Percentiles rank a stretch among this genome's conserved stretches.
Conservation (phyloP, 2,113 vertebrate genomes). For the Conger conger region DNA sequence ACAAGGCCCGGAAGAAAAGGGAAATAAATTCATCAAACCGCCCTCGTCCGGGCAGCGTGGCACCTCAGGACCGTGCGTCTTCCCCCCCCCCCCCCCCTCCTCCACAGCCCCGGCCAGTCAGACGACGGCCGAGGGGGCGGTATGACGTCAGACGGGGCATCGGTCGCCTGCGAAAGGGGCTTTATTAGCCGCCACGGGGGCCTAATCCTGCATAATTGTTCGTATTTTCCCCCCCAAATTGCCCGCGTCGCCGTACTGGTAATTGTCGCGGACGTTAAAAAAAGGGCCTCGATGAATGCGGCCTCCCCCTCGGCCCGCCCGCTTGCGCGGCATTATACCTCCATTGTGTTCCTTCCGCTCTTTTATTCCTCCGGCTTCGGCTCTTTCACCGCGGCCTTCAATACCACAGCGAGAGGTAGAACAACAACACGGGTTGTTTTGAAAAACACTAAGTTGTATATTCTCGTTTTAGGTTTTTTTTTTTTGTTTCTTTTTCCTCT, state of each 20-base stretch:
- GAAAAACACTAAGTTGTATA: slow-evolving; percentile 21
- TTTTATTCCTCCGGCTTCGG: slow-evolving; percentile 45
- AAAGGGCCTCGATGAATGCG: slow-evolving; percentile 38
- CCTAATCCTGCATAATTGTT: slow-evolving; percentile 84
- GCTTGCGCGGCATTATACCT: slow-evolving; percentile 38
- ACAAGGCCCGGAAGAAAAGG: not conserved
- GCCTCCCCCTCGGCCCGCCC: slow-evolving; percentile 28
- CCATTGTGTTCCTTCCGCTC: slow-evolving; percentile 46
- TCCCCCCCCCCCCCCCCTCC: slow-evolving; percentile 48
- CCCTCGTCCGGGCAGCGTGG: not conserved
- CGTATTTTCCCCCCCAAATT: slow-evolving; percentile 87
- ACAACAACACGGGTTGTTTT: slow-evolving; percentile 38
- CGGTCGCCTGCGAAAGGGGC: slow-evolving; percentile 79
- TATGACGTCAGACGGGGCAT: slow-evolving; percentile 81
- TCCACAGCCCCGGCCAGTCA: slow-evolving; percentile 69
- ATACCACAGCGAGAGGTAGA: slow-evolving; percentile 49
- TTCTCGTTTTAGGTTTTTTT: not conserved
- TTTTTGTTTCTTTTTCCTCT: slow-evolving; percentile 24
- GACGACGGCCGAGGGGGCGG: slow-evolving; percentile 77
- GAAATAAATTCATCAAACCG: not conserved
- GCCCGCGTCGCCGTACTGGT: slow-evolving; percentile 85
- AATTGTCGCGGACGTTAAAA: slow-evolving; percentile 76
- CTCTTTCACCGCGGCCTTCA: slow-evolving; percentile 24
- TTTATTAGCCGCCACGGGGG: slow-evolving; percentile 82
- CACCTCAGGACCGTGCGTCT: not conserved